Conservation (phyloP, 2,797 vertebrate genomes). For the Pangasius larnaudii region DNA sequence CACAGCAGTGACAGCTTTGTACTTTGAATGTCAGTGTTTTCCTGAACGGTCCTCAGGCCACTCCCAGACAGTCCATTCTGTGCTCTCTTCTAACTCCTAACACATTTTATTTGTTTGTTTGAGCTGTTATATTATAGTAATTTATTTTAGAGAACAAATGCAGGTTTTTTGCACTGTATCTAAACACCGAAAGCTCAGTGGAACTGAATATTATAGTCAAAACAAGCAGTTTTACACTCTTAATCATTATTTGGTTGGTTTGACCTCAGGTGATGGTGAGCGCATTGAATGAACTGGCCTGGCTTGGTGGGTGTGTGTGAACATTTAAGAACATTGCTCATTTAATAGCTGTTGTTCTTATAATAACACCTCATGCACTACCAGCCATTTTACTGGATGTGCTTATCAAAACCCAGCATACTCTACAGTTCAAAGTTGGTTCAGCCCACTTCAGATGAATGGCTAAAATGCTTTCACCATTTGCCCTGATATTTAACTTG, state of each 20-base stretch:
- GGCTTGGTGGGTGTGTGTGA: not conserved
- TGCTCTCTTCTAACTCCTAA: not conserved
- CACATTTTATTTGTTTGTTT: not conserved
- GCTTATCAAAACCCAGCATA: not conserved
- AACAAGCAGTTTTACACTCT: not conserved
- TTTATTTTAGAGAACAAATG: not conserved
- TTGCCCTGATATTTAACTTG: not conserved
- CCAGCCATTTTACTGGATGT: not conserved
- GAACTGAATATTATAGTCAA: not conserved
- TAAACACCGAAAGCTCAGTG: not conserved
- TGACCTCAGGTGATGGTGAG: not conserved
- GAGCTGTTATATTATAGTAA: not conserved
- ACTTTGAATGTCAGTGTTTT: not conserved
- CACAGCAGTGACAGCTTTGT: not conserved
- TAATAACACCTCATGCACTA: not conserved
- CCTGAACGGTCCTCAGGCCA: not conserved
- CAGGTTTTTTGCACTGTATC: not conserved
- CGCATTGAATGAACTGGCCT: not conserved
- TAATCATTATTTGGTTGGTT: not conserved
- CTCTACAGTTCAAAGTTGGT: not conserved
- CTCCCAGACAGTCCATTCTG: not conserved
- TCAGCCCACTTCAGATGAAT: not conserved
- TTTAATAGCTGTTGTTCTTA: not conserved
- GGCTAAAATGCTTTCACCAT: not conserved
- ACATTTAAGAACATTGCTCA: not conserved